Evolutionary conservation across 2,797 vertebrate species (phyloP), one percentile per base, ranked within the genome.

Genomic region (Margarornis squamiger): DNA sequence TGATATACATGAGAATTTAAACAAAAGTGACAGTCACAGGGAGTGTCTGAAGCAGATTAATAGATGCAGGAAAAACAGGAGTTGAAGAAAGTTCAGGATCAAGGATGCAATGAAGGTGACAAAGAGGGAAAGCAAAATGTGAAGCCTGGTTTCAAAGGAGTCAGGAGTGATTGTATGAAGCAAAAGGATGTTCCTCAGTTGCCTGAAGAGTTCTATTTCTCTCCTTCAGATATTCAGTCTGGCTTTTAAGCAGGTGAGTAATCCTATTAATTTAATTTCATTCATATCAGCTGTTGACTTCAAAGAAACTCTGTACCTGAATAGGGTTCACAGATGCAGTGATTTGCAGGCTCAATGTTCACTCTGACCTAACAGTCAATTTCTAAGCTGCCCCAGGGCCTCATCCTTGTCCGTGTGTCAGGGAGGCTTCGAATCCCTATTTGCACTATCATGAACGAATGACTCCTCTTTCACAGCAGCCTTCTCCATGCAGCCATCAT

Each of bases 1-100:
- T 94, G 88, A 95, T 88, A 78, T 90, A 86, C 77, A 49, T 6
- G 41, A 74, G 80, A 88, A 86, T 81, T 94, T 92, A 91, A 89
- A 90, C 75, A 83, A 88, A 90, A 32, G 80, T 85, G 94, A 74
- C 77, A 79, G 73, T 92, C 1, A 4, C 55, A 79, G 70, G 70
- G 45, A 41, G 16, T 49, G 30, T 92, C 90, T 84, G 91, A 86
- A 74, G 41, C 73, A 90, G 90, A 94, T 95, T 95, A 86, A 95
- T 88, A 93, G 91, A 76, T 5, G 2, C 24, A 41, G 71, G 62
- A 73, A 86, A 94, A 93, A 93, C 26, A 65, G 73, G 23, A 90
- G 41, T 38, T 61, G 61, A 93, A 65, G 63, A 88, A 84, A 90
- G 73, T 93, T 96, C 72, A 84, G 87, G 89, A 91, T 92, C 87